phyloP scores from a whole-genome alignment of 1,140 invertebrate genomes.

The Diorhabda elongata region DNA sequence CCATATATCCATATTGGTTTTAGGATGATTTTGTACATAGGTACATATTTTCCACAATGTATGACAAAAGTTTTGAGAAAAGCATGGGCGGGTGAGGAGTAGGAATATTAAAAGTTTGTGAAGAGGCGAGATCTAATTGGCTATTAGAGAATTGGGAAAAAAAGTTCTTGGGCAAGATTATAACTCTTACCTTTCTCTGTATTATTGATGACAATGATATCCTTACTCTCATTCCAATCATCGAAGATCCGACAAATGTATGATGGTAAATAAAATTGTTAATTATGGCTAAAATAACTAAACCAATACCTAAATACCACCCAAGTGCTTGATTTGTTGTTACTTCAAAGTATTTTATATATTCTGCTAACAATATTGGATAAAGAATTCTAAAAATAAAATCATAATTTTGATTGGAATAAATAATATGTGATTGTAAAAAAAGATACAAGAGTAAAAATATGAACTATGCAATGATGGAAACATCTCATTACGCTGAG shows the following conservation, averaged over 20 bases:
- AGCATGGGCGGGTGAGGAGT: no score
- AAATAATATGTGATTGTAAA: not conserved
- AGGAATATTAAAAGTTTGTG: no score
- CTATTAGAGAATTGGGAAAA: no score
- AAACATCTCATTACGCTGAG: not conserved
- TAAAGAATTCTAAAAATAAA: conserved; percentile 4
- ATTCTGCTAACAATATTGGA: not conserved
- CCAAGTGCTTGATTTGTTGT: not conserved
- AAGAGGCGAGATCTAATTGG: no score
- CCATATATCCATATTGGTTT: no score
- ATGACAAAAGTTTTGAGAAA: no score
- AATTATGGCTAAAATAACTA: not conserved
- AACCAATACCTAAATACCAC: not conserved
- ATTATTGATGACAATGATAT: conserved; percentile 72
- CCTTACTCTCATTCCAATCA: conserved; percentile 74
- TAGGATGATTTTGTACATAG: no score
- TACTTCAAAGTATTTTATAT: conserved; percentile 1
- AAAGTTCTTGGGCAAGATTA: no score
- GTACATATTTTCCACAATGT: no score
- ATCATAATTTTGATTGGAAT: not conserved
- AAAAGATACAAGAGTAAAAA: not conserved
- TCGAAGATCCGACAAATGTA: conserved; percentile 54
- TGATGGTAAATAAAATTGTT: conserved; percentile 53
- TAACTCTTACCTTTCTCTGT: conserved; percentile 66
- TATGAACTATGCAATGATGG: not conserved